Base-by-base conservation (phyloP, 2,113 vertebrate species). In the Tapirus terrestris region DNA sequence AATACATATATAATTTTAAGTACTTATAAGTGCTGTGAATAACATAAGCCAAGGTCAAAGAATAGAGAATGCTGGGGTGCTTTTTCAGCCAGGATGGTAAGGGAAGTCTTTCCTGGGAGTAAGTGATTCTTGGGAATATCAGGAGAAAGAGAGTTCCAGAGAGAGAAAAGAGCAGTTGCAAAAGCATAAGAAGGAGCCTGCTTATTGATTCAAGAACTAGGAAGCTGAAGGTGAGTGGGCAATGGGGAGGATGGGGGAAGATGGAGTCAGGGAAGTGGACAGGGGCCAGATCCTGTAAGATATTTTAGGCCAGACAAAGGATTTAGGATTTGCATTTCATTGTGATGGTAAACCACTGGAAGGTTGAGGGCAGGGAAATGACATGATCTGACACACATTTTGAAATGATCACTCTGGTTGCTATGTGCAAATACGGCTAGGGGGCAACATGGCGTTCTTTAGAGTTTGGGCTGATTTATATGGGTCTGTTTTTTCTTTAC, bases 181-280 rank as follows among this genome's bases (percentile, higher is more conserved):
- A 8, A 63, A 51, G 39, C 0, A 5, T 6, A 33, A 33, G 31
- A 72, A 72, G 18, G 7, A 31, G 7, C 1, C 0, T 43, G n/a
- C 5, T 56, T 79, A 1, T 20, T 79, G 4, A 16, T 33, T 88
- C 17, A 65, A 91, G 61, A 65, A 39, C 9, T 13, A 31, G 43
- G 39, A 76, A 36, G 6, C 17, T 77, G 29, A 36, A 43, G 10
- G 36, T 16, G 14, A 61, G 53, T 63, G 61, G 25, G 60, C 33
- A 21, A 31, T 6, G 10, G 31, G 60, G 33, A 48, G 4, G 11
- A 33, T 11, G 23, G 36, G 51, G 60, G 10, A 67, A 29, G 25
- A 14, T 6, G 29, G 45, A 80, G 14, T 76, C 18, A 83, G 11
- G 29, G 21, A 68, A 13, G 16, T 39, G 11, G 21, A 8, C 17